A percentile compares a stretch with the other conserved stretches of the same genome.
Conservation (phyloP, 2,797 vertebrate genomes). For the Morus bassanus region DNA sequence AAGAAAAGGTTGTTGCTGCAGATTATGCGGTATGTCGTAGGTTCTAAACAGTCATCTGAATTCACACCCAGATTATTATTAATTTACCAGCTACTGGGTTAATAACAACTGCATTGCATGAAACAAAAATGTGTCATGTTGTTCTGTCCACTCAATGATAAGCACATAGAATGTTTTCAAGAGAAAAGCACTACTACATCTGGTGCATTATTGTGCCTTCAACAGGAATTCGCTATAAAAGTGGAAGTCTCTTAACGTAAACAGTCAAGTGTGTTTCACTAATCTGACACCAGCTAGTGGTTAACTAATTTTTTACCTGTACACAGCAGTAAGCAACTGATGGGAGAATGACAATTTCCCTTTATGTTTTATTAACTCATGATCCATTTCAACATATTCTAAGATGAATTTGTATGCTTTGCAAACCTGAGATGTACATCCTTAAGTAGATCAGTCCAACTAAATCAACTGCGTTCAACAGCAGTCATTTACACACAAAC, state of each 20-base stretch:
- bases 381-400: not conserved
- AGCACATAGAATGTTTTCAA: not conserved
- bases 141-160: not conserved
- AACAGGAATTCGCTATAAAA: not conserved
- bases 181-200: not conserved
- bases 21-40: not conserved
- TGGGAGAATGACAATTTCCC: not conserved
- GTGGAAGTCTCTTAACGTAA: not conserved
- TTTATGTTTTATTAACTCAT: not conserved
- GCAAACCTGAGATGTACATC: not conserved
- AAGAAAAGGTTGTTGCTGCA: not conserved
- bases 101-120: not conserved
- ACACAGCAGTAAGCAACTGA: not conserved
- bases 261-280: not conserved
- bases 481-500: not conserved
- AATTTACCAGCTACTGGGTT: not conserved
- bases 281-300: not conserved
- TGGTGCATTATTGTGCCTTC: not conserved
- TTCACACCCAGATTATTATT: not conserved
- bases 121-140: not conserved
- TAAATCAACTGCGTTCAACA: not conserved
- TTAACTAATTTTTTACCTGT: not conserved
- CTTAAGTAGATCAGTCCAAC: not conserved
- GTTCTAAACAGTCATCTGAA: not conserved
- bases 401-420: not conserved